Base-by-base conservation (phyloP, 2,797 vertebrate genomes). In the Manis javanica region DNA sequence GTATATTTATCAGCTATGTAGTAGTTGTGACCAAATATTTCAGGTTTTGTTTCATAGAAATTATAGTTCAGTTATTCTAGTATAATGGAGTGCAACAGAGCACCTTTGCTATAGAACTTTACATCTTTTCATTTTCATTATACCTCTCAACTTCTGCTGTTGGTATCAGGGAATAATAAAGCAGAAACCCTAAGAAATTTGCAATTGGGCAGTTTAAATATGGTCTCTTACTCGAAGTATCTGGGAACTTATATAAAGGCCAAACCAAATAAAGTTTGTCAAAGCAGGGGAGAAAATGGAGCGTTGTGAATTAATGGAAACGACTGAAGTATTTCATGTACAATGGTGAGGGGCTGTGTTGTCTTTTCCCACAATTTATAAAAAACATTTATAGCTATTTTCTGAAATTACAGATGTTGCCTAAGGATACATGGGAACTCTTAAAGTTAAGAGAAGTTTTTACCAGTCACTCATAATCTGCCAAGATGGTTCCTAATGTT, bases 151-250 rank as follows among this genome's bases (percentile, higher is more conserved):
- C 69, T 88, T 94, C 51, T 88, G 63, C 92, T 75, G 9, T 93
- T 68, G 64, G 42, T 61, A 72, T 46, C 49, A 78, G 90, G 69
- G 37, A 85, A 69, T 84, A 91, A 83, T 87, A 90, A 97, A 97
- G 55, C 59, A 95, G 85, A 95, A 90, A 92, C 72, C 49, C 29
- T 68, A 96, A 87, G 94, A 87, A 74, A 72, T 39, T 55, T 79
- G 59, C 55, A 93, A 18, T 1, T 4, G 72, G 81, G 42, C 11
- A 46, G 31, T 72, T 57, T 53, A 78, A 94, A 94, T 57, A 53
- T 61, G 69, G 6, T 84, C 26, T 93, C 24, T 86, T 49, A 21
- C 55, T 39, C 53, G 83, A 46, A 87, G 49, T 78, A 72, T 79
- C 95, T 83, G 71, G 63, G 53, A 88, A 81, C 24, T 46, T 46